phyloP scores from a whole-genome alignment of 35 echinoderm and acorn worm species.

The Ophiothrix spiculata region DNA sequence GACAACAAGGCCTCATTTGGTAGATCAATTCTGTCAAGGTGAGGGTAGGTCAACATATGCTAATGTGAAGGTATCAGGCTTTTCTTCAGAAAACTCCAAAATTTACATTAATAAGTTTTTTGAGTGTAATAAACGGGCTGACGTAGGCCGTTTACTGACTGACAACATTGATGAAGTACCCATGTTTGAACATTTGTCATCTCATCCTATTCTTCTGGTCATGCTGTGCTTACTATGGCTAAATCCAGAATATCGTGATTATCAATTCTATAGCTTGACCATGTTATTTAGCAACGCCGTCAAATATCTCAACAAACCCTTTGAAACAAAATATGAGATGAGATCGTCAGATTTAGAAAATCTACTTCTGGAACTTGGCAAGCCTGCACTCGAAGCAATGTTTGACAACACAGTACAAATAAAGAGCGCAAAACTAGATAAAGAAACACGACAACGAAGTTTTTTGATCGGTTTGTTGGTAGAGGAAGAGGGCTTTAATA shows the following conservation, averaged over 20 bases:
- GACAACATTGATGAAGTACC: neutral
- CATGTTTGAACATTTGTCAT: neutral
- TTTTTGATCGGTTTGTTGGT: neutral
- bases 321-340: neutral
- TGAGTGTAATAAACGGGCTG: neutral
- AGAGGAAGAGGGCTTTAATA: neutral
- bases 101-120: neutral
- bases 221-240: neutral
- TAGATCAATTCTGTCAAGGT: neutral
- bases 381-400: neutral
- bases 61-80: neutral
- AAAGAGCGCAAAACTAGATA: neutral
- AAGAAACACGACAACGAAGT: neutral
- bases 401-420: neutral
- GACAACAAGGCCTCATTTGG: neutral
- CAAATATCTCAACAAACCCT: neutral
- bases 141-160: neutral
- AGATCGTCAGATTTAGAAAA: neutral
- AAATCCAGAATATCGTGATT: neutral
- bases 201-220: neutral
- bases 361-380: constrained; percentile 15
- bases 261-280: neutral
- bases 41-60: neutral
- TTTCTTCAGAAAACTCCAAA: neutral
- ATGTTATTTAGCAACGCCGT: neutral